Percentiles rank a stretch among this genome's conserved stretches.
Conservation (phyloP, 2,888 invertebrate genomes). For the Graphium colonna region DNA sequence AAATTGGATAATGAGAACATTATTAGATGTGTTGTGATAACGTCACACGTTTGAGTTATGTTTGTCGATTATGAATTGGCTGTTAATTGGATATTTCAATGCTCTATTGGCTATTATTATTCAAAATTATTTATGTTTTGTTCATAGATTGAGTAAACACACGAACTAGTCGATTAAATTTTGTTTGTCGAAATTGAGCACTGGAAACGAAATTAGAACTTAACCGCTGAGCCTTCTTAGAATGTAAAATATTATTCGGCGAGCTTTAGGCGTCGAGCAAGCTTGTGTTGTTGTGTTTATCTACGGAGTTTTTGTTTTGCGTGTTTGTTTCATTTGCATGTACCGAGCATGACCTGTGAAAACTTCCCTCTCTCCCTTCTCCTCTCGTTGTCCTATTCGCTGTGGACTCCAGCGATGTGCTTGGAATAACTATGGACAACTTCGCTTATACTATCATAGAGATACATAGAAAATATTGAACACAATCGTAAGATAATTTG, state of each 20-base stretch:
- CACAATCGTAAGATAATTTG: conserved; percentile 26
- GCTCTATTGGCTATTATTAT: conserved; percentile 24
- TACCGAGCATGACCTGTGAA: conserved; percentile 69
- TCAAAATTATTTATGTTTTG: conserved; percentile 27
- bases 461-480: conserved; percentile 11
- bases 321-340: conserved; percentile 78
- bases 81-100: conserved; percentile 38
- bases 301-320: conserved; percentile 63
- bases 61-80: conserved; percentile 64
- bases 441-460: conserved; percentile 27
- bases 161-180: conserved; percentile 24
- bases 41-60: conserved; percentile 48
- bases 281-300: conserved; percentile 73
- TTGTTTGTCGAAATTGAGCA: conserved; percentile 35
- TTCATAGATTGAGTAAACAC: conserved; percentile 30
- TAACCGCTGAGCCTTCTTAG: conserved; percentile 59
- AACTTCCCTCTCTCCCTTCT: conserved; percentile 57
- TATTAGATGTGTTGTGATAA: conserved; percentile 68
- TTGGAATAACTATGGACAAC: conserved; percentile 28
- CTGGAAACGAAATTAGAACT: conserved; percentile 53
- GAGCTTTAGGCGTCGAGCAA: conserved; percentile 66
- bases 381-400: conserved; percentile 53
- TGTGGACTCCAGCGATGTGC: conserved; percentile 39
- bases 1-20: conserved; percentile 44
- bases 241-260: conserved; percentile 45